phyloP scores from a whole-genome alignment of 2,113 vertebrate species.

The Ammodytes dubius region DNA sequence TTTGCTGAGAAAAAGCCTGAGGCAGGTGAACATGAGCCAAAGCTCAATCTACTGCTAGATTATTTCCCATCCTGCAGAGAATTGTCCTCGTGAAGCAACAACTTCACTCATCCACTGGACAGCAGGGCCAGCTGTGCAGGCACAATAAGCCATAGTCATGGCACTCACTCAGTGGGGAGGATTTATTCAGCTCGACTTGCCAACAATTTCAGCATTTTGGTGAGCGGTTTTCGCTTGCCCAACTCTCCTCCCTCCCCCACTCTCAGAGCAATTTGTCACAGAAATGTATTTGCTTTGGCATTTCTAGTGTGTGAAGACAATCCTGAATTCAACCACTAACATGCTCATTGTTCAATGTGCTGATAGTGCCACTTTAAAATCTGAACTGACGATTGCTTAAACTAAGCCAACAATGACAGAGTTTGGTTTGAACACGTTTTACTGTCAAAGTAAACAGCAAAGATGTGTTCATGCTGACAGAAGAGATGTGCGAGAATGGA shows the following conservation, averaged over 20 bases:
- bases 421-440: background rate
- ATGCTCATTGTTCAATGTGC: background rate
- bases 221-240: conserved; percentile 27
- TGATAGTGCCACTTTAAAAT: background rate
- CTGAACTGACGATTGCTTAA: background rate
- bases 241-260: conserved; percentile 1
- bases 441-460: background rate
- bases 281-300: conserved; percentile 34
- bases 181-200: conserved; percentile 3
- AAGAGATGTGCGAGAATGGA: background rate
- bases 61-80: conserved; percentile 29
- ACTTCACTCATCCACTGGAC: conserved; percentile 36
- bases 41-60: conserved; percentile 24
- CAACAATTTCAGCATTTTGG: conserved; percentile 48
- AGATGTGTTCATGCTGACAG: background rate
- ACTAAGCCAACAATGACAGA: background rate
- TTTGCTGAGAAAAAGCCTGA: conserved; percentile 15
- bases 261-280: conserved; percentile 26
- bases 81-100: conserved; percentile 50
- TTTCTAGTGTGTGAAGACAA: background rate
- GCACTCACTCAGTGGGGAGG: conserved; percentile 19
- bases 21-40: conserved; percentile 20
- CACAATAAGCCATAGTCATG: conserved; percentile 48
- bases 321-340: no score
- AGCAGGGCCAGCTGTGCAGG: conserved; percentile 26